A percentile compares a stretch with the other conserved stretches of the same genome.
These are phyloP conservation scores for Bombus affinis DNA, from an alignment of 1,140 invertebrate genomes.

Conservation along the genomic window DNA sequence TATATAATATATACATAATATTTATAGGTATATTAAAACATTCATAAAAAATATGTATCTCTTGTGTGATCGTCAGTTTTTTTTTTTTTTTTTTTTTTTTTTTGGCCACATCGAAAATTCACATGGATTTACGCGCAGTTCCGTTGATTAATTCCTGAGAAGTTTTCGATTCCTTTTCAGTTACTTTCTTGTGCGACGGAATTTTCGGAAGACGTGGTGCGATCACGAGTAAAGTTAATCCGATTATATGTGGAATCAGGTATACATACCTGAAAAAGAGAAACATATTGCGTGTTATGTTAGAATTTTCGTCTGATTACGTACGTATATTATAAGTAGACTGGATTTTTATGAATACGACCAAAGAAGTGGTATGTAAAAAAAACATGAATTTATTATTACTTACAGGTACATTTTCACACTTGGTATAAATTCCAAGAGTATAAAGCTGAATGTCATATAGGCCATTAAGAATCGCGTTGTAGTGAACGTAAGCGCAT, in stretches of 20 bases:
- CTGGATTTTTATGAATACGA: not conserved
- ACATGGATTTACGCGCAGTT: constrained; percentile 65
- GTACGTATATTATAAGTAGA: not conserved
- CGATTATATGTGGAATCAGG: constrained; percentile 85
- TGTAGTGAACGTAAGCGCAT: constrained; percentile 88
- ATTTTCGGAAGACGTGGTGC: constrained; percentile 78
- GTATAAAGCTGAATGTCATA: constrained; percentile 93
- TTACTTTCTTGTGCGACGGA: constrained; percentile 3
- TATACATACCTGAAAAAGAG: constrained; percentile 81
- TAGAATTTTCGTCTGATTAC: not conserved
- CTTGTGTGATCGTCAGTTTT: constrained; percentile 13
- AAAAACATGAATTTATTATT: constrained; percentile 17
- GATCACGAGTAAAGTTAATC: constrained; percentile 82
- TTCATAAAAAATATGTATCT: constrained; percentile 68
- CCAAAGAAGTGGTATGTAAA: not conserved
- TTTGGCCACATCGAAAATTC: constrained; percentile 4
- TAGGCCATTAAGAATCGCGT: constrained; percentile 94
- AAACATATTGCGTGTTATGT: not conserved
- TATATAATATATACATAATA: constrained; percentile 41
- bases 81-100: not conserved
- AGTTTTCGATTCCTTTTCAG: constrained; percentile 19
- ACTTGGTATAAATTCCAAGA: constrained; percentile 91
- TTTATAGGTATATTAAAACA: constrained; percentile 59
- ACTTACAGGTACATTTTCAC: constrained; percentile 87
- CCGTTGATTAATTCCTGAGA: constrained; percentile 60